Percentiles rank a stretch among this genome's conserved stretches.
Conservation (phyloP, 1,140 invertebrate species). For the Melipona quadrifasciata region DNA sequence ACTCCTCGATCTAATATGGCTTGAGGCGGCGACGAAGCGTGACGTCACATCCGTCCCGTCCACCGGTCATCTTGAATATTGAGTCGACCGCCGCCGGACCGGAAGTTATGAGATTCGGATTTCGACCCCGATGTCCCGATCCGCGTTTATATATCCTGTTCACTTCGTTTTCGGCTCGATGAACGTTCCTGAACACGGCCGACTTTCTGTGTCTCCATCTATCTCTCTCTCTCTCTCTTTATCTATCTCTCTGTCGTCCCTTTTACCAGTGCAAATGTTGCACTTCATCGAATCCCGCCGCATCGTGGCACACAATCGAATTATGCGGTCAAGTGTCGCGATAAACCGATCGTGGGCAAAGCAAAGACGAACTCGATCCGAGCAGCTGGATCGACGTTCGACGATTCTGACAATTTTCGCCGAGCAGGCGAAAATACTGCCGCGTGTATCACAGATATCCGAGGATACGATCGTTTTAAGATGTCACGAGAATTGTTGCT, state of each 20-base stretch:
- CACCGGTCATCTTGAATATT: constrained; percentile 81
- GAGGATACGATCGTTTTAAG: too few relatives aligned
- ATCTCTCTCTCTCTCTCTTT: not conserved
- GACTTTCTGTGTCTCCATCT: constrained; percentile 41
- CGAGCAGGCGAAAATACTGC: too few relatives aligned
- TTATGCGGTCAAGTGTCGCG: constrained; percentile 18
- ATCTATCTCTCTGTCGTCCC: not conserved
- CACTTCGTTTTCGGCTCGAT: constrained; percentile 64
- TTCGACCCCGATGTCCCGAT: constrained; percentile 71
- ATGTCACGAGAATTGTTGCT: too few relatives aligned
- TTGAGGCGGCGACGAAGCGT: constrained; percentile 80
- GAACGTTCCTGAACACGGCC: constrained; percentile 52
- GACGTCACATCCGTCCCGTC: constrained; percentile 79
- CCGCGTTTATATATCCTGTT: constrained; percentile 68
- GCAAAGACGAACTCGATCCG: too few relatives aligned
- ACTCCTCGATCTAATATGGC: constrained; percentile 80
- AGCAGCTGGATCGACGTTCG: not conserved
- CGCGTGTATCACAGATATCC: too few relatives aligned
- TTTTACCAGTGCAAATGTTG: constrained; percentile 29
- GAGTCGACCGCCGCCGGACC: constrained; percentile 77
- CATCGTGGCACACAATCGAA: constrained; percentile 27
- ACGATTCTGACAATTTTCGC: not conserved
- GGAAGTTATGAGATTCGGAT: constrained; percentile 82
- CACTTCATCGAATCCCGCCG: constrained; percentile 29
- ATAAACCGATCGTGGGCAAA: constrained; percentile 1